These are phyloP conservation scores for Pollenia labialis DNA, from an alignment of 2,888 invertebrate genomes.

Conservation along the genomic window DNA sequence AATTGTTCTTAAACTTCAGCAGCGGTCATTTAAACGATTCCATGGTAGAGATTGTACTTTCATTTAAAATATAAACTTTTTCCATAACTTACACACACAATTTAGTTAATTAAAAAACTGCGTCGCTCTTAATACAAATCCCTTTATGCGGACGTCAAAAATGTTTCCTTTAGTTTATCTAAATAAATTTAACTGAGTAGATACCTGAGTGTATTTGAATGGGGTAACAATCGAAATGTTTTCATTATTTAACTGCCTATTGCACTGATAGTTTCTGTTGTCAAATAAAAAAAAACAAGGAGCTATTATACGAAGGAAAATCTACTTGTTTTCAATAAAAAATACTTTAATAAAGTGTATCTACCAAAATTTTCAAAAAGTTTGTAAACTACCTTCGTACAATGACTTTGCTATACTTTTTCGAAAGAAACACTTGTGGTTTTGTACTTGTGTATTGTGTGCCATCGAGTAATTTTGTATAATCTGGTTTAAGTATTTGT, in stretches of 20 bases:
- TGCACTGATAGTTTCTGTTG: slow-evolving; percentile 38
- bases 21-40: too few relatives aligned
- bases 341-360: too few relatives aligned
- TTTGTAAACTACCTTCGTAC: neutral
- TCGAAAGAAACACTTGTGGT: neutral
- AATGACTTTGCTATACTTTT: neutral
- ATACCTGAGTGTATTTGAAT: neutral
- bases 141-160: too few relatives aligned
- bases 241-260: slow-evolving; percentile 64
- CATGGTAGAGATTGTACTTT: too few relatives aligned
- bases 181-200: neutral
- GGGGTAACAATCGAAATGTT: slow-evolving; percentile 46
- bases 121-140: too few relatives aligned
- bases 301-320: too few relatives aligned
- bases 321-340: too few relatives aligned
- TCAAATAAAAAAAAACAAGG: slow-evolving; percentile 35
- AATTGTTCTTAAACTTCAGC: too few relatives aligned
- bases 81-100: too few relatives aligned
- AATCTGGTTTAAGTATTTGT: slow-evolving; percentile 61
- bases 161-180: too few relatives aligned
- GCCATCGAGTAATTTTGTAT: slow-evolving; percentile 58
- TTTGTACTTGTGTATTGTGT: neutral
- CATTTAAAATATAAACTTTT: too few relatives aligned
- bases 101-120: too few relatives aligned
- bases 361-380: neutral